Conservation (phyloP, 1,140 invertebrate genomes). For the Cheumatopsyche charites region DNA sequence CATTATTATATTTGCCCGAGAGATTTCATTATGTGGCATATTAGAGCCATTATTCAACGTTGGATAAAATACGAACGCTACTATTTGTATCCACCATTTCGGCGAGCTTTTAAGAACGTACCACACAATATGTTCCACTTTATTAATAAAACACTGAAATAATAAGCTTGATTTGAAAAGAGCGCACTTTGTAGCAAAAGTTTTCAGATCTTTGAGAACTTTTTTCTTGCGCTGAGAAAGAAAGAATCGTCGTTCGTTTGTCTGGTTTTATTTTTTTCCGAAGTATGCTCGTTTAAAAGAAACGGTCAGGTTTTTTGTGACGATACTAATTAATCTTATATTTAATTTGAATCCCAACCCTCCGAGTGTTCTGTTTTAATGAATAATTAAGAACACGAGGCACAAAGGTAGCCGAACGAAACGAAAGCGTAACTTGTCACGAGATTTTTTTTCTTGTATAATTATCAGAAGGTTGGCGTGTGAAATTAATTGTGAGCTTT, state of each 20-base stretch:
- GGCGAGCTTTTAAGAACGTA: no score
- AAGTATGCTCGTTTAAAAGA: neutral
- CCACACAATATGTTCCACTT: no score
- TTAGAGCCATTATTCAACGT: conserved; percentile 11
- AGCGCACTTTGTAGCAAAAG: no score
- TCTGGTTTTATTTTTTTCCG: neutral
- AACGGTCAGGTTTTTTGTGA: conserved; percentile 2
- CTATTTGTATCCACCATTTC: neutral
- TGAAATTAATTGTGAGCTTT: neutral
- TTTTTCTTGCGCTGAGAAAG: neutral
- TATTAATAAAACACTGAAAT: no score
- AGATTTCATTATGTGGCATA: conserved; percentile 21
- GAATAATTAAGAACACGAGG: neutral
- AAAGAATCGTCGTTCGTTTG: neutral
- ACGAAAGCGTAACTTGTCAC: neutral
- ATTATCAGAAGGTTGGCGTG: neutral
- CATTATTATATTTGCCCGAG: conserved; percentile 18
- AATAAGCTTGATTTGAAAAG: no score
- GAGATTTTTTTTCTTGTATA: neutral
- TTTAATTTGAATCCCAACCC: conserved; percentile 14
- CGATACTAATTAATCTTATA: conserved; percentile 19
- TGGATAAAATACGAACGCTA: conserved; percentile 9
- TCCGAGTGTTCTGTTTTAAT: neutral
- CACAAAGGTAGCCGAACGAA: neutral
- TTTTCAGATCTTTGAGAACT: neutral